phyloP scores from a whole-genome alignment of 2,113 vertebrate species.

The Tetrax tetrax region DNA sequence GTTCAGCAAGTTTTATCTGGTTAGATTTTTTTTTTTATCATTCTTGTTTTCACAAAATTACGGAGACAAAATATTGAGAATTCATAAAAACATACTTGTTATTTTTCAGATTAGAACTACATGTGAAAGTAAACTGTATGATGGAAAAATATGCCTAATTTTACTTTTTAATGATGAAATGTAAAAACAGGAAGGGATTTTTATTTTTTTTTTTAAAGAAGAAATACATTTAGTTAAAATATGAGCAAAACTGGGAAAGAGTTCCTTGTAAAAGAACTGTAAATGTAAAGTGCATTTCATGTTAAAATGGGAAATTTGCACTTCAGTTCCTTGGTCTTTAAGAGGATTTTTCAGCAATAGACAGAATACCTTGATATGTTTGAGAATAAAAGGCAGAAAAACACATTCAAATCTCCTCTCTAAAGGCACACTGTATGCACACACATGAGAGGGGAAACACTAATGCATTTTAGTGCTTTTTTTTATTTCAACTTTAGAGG shows the following conservation, averaged over 20 bases:
- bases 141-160: background rate
- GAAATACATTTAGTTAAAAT: background rate
- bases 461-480: background rate
- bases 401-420: background rate
- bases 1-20: constrained; percentile 27
- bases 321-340: background rate
- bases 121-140: background rate
- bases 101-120: background rate
- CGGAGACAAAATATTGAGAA: background rate
- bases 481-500: background rate
- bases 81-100: background rate
- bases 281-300: background rate
- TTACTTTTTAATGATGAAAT: background rate
- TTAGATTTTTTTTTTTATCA: background rate
- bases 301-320: background rate
- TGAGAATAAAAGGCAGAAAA: background rate
- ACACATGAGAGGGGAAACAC: background rate
- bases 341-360: background rate
- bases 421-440: background rate
- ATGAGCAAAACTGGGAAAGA: background rate
- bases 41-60: constrained; percentile 10
- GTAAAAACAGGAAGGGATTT: background rate
- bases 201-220: background rate
- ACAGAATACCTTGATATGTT: background rate
- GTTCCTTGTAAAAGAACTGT: background rate